Evolutionary conservation across 2,888 invertebrate genomes (phyloP).

Genomic region (Poecilobothrus nobilitatus): DNA sequence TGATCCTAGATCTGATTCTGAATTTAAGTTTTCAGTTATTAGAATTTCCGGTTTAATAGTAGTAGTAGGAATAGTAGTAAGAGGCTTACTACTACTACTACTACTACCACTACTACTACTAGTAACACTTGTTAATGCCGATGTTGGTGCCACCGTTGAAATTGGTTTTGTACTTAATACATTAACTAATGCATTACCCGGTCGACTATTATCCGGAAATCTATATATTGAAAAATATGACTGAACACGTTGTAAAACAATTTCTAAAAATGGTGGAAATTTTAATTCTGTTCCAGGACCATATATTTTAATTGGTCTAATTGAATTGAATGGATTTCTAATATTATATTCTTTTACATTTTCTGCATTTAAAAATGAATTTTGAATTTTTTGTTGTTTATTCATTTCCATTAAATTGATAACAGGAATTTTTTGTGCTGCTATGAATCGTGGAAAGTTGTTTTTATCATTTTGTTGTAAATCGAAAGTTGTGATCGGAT

Average conservation of each 20-base stretch:
- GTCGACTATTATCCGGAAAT: constrained; percentile 49
- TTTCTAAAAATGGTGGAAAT: constrained; percentile 61
- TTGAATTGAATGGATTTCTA: not conserved
- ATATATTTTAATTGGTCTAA: constrained; percentile 31
- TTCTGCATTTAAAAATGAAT: not conserved
- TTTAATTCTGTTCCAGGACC: constrained; percentile 45
- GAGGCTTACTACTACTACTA: no score
- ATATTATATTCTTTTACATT: not conserved
- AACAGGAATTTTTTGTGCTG: not conserved
- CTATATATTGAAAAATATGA: constrained; percentile 59
- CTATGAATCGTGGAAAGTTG: not conserved
- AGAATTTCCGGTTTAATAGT: not conserved
- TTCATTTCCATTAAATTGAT: not conserved
- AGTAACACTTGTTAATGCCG: no score
- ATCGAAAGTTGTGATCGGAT: not conserved
- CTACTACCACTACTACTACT: not conserved
- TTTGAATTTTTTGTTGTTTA: not conserved
- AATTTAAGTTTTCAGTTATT: not conserved
- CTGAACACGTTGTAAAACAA: constrained; percentile 60
- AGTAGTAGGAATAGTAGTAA: not conserved
- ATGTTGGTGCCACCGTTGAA: not conserved
- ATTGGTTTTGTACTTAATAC: not conserved
- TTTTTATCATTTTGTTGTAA: not conserved
- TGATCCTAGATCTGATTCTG: not conserved
- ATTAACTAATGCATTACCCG: constrained; percentile 21